Evolutionary conservation across 2,888 invertebrate species (phyloP).

Genomic region (Cacoxenus indagator): DNA sequence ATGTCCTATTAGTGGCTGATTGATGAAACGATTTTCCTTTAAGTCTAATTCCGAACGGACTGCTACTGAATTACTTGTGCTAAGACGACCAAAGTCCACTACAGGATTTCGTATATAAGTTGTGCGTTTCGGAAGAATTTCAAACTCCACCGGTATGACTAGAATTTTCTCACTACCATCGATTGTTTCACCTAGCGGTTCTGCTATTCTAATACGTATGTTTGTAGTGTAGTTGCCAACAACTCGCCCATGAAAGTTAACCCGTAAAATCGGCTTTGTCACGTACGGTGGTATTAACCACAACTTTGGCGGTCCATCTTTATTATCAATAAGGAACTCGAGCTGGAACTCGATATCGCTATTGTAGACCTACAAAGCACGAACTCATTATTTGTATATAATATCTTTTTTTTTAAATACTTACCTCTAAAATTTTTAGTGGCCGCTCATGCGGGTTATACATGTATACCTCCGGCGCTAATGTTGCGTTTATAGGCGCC

Average conservation of each 20-base stretch:
- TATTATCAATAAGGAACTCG: conserved; percentile 83
- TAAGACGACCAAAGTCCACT: conserved; percentile 87
- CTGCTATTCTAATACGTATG: conserved; percentile 74
- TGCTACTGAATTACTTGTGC: conserved; percentile 72
- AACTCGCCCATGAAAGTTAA: conserved; percentile 82
- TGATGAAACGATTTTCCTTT: conserved; percentile 31
- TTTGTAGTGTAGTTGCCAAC: conserved; percentile 89
- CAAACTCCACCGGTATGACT: conserved; percentile 87
- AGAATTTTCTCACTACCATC: conserved; percentile 70
- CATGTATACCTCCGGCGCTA: conserved; percentile 89
- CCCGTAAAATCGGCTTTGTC: conserved; percentile 88
- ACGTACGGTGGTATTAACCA: conserved; percentile 94
- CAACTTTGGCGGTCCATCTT: conserved; percentile 83
- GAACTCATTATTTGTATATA: background rate
- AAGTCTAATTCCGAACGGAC: conserved; percentile 72
- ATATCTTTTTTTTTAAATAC: conserved; percentile 3
- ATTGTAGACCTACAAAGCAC: conserved; percentile 77
- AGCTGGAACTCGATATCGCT: conserved; percentile 92
- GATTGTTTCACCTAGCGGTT: conserved; percentile 39
- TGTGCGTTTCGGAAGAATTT: conserved; percentile 80
- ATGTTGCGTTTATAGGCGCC: conserved; percentile 91
- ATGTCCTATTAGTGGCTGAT: conserved; percentile 37
- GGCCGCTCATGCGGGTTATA: conserved; percentile 93
- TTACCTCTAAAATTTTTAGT: conserved; percentile 85
- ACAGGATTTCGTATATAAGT: conserved; percentile 83